Evolutionary conservation across 2,888 invertebrate species (phyloP), one percentile per base, ranked within the genome.

Genomic region (Mythimna loreyi): DNA sequence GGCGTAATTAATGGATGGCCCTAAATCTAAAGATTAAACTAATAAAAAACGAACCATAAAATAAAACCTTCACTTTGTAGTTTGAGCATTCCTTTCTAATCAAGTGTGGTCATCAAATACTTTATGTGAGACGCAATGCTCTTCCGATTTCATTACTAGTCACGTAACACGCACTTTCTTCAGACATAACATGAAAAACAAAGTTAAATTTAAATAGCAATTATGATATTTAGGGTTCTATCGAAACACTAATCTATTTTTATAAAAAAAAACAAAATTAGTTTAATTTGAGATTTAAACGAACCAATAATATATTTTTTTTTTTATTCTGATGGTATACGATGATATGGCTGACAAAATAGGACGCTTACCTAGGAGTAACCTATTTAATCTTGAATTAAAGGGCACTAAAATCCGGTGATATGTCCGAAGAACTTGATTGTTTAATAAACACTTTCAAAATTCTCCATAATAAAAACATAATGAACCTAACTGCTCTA

Each of bases 161-260:
- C 82, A 83, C 82, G 81, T 83, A 79, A 67, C 25, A 59, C 60
- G 68, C 30, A 76, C 81, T 83, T 71, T 79, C 74, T 61, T 74
- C 19, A 36, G 28, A 43, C 30, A 50, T 64, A 16, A 45, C 47
- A 56, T 66, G 21, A 43, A 66, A 77, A 73, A 67, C 33, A 55
- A 60, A 47, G 43, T 30, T 60, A 61, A 67, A 19, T 60, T 55
- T 53, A 67, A 70, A 64, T 64, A 45, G 33, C 45, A 19, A 50
- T 11, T 64, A 61, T 16, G 7, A 4, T 33, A 50, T 49, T 53
- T 45, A 50, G 19, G 19, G 28, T 66, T 62, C 36, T 13, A 36
- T 53, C 19, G 21, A 23, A 61, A 61, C 9, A 21, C 28, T 56
- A 25, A 45, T 50, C 9, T 33, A 36, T 1, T 11, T 11, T 36